Base-by-base conservation (phyloP, 2,888 invertebrate genomes). In the Microchrysa polita region DNA sequence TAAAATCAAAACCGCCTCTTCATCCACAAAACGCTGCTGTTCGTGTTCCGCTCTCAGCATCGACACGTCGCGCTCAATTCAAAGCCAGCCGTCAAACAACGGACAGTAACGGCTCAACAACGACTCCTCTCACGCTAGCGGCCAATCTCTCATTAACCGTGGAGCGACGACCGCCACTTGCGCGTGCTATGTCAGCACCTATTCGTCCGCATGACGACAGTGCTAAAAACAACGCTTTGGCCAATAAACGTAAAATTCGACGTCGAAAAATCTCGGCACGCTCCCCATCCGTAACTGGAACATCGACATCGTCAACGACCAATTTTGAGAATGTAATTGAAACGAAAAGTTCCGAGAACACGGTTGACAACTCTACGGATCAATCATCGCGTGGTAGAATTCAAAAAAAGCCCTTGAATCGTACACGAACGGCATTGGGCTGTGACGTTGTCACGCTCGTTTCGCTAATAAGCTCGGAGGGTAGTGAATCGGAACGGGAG, bases 381-480 rank as follows among this genome's bases (percentile, higher is more conserved):
- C 44, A 16, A 20, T 34, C 27, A 34, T 20, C 76, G 22, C 83
- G 81, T 75, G 81, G 81, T 48, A 75, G 75, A 63, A 53, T 44
- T 9, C n/a, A 7, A 14, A 75, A 73, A 57, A 77, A 74, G 40
- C 14, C 74, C 0, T 73, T 82, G 18, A 77, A 80, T 40, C 80
- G 84, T 20, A 78, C 83, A 0, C 80, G 82, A 72, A 5, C 27
- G 7, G 80, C 81, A 1, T 79, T 82, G 59, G 82, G 81, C 0
- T 80, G 83, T 5, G 85, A 85, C 79, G 85, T 91, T 44, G 87
- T 90, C 0, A 91, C 91, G 0, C 88, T 91, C 87, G 90, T 91
- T 0, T 91, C 91, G 0, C 82, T 91, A 59, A 85, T 91, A 2
- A 90, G 90, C 79, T 90, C 91, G 0, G 88, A 88, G 18, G 89